Percentiles rank a stretch among this genome's conserved stretches.
Conservation (phyloP, 1,140 invertebrate species). For the Brachionus sp. region DNA sequence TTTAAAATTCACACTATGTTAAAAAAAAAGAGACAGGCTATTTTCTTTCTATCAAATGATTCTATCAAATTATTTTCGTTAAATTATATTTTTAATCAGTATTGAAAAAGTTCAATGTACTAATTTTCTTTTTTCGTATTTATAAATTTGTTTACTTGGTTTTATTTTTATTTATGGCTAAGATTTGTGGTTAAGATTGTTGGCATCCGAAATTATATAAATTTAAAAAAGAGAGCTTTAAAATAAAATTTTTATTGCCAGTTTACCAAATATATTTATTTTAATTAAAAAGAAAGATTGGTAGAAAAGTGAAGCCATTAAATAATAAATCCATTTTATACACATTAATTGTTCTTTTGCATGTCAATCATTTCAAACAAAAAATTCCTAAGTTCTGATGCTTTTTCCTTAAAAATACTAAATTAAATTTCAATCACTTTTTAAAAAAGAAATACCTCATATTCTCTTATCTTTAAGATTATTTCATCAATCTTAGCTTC, state of each 20-base stretch:
- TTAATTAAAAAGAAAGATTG: neutral
- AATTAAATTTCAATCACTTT: neutral
- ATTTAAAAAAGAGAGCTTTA: neutral
- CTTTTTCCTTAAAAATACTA: neutral
- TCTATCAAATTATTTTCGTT: too few species aligned
- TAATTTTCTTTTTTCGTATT: too few species aligned
- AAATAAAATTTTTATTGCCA: neutral
- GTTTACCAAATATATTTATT: neutral
- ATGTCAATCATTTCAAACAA: neutral
- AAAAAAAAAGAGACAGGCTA: too few species aligned
- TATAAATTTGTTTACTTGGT: too few species aligned
- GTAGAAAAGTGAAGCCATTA: neutral
- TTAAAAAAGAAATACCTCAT: conserved; percentile 2
- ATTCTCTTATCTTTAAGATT: neutral
- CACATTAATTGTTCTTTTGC: neutral
- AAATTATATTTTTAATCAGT: too few species aligned
- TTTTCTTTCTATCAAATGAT: too few species aligned
- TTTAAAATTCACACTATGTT: too few species aligned
- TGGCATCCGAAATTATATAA: too few species aligned
- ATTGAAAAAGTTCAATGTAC: too few species aligned
- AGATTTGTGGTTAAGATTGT: too few species aligned
- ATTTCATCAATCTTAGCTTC: neutral
- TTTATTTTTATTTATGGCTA: too few species aligned
- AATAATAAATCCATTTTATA: neutral
- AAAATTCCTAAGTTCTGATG: neutral